Evolutionary conservation across 2,797 vertebrate genomes (phyloP).

Genomic region (Eulemur mongoz): DNA sequence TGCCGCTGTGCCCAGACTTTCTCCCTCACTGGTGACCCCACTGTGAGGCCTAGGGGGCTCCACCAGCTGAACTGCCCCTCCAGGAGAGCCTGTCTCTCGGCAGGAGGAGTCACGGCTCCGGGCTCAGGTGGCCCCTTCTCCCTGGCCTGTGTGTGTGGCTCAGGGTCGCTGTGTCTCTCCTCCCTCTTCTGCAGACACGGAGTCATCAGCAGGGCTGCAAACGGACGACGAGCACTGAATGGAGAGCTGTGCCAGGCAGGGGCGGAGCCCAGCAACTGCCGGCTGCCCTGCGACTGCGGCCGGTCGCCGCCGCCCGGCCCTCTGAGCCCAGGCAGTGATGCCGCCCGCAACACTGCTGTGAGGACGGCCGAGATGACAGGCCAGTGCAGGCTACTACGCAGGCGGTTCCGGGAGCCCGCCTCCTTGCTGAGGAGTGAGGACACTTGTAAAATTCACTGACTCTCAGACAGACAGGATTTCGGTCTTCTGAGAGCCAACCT

Average conservation of each 20-base stretch:
- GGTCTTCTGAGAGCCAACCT: not conserved
- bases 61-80: no score
- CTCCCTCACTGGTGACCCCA: not conserved
- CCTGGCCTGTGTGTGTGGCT: not conserved
- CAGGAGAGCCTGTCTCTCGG: not conserved
- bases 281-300: not conserved
- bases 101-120: rapidly evolving
- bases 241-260: not conserved
- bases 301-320: not conserved
- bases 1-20: not conserved
- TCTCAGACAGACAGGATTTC: not conserved
- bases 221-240: not conserved
- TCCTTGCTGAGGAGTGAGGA: not conserved
- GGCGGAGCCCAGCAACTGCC: no score
- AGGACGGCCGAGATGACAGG: not conserved
- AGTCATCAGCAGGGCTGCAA: not conserved
- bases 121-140: not conserved
- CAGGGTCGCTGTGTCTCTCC: not conserved
- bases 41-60: not conserved
- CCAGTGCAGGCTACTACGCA: not conserved
- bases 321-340: not conserved
- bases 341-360: no score
- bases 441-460: not conserved
- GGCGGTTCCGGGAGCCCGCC: not conserved
- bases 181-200: not conserved